Evolutionary conservation across 2,888 invertebrate genomes (phyloP).

Genomic region (Xanthia icteritia): DNA sequence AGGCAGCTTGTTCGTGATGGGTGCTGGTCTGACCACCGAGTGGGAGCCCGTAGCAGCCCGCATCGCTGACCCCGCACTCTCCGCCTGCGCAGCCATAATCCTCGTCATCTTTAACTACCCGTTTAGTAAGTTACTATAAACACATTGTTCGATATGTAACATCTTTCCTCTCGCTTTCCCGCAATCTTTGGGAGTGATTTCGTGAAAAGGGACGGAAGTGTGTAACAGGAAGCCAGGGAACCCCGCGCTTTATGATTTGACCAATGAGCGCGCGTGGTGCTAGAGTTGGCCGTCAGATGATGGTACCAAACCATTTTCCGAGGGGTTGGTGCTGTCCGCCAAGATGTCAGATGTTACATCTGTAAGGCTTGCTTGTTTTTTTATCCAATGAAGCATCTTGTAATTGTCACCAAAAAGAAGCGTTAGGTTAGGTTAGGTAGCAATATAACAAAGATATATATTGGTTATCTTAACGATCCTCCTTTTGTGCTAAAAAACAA

Average conservation of each 20-base stretch:
- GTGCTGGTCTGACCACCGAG: constrained; percentile 84
- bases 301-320: too few relatives aligned
- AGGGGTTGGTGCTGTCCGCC: too few relatives aligned
- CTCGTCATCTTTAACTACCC: constrained; percentile 94
- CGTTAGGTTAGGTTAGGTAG: not conserved
- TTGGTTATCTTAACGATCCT: not conserved
- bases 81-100: constrained; percentile 93
- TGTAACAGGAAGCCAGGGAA: too few relatives aligned
- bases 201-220: too few relatives aligned
- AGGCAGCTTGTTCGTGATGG: constrained; percentile 94
- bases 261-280: too few relatives aligned
- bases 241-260: too few relatives aligned
- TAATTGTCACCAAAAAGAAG: not conserved
- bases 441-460: not conserved
- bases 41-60: constrained; percentile 86
- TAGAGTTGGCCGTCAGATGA: too few relatives aligned
- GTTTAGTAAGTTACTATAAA: constrained; percentile 90
- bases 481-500: not conserved
- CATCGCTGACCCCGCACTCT: constrained; percentile 94
- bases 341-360: too few relatives aligned
- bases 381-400: not conserved
- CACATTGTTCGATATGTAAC: not conserved
- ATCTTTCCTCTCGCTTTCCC: too few relatives aligned
- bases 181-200: too few relatives aligned
- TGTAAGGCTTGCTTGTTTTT: not conserved